These are phyloP conservation scores for Columba janthina DNA, from an alignment of 2,113 vertebrate genomes.

Conservation along the genomic window DNA sequence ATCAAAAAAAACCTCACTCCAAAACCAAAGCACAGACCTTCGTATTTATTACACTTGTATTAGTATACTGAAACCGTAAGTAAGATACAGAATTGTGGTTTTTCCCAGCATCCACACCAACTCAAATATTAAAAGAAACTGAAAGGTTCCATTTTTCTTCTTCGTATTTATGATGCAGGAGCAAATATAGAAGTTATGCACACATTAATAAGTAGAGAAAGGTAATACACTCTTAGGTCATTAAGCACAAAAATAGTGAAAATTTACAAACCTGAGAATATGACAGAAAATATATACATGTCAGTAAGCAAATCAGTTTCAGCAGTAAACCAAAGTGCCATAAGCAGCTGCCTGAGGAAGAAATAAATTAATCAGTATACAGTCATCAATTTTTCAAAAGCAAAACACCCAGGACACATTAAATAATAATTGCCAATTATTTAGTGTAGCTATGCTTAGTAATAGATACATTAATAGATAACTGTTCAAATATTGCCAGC, in stretches of 20 bases:
- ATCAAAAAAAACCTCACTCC: fast-evolving
- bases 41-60: neutral
- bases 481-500: neutral
- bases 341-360: slow-evolving; percentile 82
- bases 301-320: slow-evolving; percentile 85
- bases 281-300: slow-evolving; percentile 91
- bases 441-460: neutral
- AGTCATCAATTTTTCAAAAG: neutral
- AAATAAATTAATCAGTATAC: neutral
- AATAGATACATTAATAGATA: neutral
- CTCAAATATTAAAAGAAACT: neutral
- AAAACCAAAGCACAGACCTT: neutral
- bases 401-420: neutral
- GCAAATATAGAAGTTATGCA: neutral
- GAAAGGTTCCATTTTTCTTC: neutral
- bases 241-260: neutral
- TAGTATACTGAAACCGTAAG: fast-evolving
- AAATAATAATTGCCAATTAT: neutral
- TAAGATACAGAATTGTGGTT: neutral
- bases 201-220: neutral
- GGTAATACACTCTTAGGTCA: neutral
- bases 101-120: neutral
- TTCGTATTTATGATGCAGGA: neutral
- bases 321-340: slow-evolving; percentile 89
- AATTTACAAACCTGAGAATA: slow-evolving; percentile 87